phyloP scores from a whole-genome alignment of 2,888 invertebrate species.

The Trichacis sp. region DNA sequence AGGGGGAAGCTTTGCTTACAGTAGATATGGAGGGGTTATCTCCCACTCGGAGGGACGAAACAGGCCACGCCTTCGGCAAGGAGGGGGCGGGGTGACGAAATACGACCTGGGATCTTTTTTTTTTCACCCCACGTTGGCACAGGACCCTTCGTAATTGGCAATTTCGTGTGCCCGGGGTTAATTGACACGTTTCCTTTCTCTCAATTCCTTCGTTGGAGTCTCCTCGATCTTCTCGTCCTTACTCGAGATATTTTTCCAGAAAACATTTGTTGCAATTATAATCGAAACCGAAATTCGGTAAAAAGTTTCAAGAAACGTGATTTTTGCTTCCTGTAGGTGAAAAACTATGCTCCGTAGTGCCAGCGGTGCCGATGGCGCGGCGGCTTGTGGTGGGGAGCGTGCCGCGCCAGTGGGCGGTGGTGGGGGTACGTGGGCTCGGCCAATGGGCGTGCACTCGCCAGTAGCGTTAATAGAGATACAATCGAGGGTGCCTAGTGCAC shows the following conservation, averaged over 20 bases:
- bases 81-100: too few relatives aligned
- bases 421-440: conserved; percentile 29
- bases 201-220: too few relatives aligned
- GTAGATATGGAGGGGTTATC: conserved; percentile 20
- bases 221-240: too few relatives aligned
- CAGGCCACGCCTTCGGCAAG: too few relatives aligned
- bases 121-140: conserved; percentile 41
- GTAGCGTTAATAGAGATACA: conserved; percentile 68
- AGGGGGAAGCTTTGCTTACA: too few relatives aligned
- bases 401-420: conserved; percentile 6
- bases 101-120: conserved; percentile 29
- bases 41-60: conserved; percentile 9
- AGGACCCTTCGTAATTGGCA: conserved; percentile 29
- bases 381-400: conserved; percentile 36
- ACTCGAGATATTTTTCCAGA: too few relatives aligned
- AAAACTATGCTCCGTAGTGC: too few relatives aligned
- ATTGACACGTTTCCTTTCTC: conserved; percentile 50
- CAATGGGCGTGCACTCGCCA: conserved; percentile 58
- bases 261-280: too few relatives aligned
- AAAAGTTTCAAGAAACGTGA: too few relatives aligned
- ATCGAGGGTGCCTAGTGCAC: conserved; percentile 67
- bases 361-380: conserved; percentile 26
- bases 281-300: too few relatives aligned
- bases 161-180: conserved; percentile 36
- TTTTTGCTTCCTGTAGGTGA: too few relatives aligned